Conservation (phyloP, 2,888 invertebrate genomes). For the Philereme vetulata region DNA sequence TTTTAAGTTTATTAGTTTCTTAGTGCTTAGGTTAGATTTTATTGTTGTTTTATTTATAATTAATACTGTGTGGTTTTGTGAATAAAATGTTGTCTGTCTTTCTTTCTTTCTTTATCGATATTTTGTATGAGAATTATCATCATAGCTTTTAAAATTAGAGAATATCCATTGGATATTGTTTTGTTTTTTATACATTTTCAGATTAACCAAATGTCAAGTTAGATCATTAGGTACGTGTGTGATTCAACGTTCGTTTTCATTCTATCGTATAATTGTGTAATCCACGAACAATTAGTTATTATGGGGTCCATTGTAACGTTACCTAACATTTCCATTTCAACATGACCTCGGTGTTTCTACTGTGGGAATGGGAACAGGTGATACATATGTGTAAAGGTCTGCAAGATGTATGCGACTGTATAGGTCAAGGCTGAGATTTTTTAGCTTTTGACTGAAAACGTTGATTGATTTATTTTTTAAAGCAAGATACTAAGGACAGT, state of each 20-base stretch:
- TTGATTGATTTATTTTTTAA: no score
- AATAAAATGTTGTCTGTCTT: no score
- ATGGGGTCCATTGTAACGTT: constrained; percentile 53
- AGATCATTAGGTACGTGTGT: constrained; percentile 5
- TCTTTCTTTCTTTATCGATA: no score
- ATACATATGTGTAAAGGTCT: constrained; percentile 37
- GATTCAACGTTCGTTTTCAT: constrained; percentile 16
- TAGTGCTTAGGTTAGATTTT: no score
- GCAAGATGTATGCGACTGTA: constrained; percentile 12
- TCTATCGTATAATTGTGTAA: constrained; percentile 43
- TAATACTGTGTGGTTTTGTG: no score
- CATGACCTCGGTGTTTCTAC: constrained; percentile 49
- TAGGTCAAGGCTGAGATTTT: constrained; percentile 27
- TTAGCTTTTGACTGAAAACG: background rate
- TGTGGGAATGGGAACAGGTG: constrained; percentile 58
- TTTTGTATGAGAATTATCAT: no score
- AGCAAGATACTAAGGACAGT: no score
- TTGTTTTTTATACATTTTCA: no score
- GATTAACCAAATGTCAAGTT: no score
- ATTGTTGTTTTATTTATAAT: no score
- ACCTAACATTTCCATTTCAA: constrained; percentile 56
- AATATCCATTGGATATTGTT: background rate
- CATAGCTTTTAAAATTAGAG: background rate
- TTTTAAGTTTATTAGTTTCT: no score
- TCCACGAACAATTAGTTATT: constrained; percentile 44